Conservation (phyloP, 2,113 vertebrate species). For the Chascanopsetta lugubris region DNA sequence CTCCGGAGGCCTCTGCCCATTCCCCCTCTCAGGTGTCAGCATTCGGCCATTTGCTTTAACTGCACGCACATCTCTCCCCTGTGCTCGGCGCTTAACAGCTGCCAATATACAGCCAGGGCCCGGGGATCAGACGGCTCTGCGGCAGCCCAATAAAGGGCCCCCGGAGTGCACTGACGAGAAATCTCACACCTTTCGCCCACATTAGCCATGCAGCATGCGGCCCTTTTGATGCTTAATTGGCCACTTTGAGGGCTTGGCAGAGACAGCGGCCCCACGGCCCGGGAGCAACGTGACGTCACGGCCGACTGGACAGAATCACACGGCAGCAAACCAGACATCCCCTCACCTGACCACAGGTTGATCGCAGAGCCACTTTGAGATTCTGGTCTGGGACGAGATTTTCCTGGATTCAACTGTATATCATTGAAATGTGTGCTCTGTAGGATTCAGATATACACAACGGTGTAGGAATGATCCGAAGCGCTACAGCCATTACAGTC, state of each 20-base stretch:
- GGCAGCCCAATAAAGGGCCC: conserved; percentile 79
- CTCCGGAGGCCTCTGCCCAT: conserved; percentile 22
- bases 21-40: conserved; percentile 65
- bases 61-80: conserved; percentile 68
- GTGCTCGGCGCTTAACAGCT: conserved; percentile 80
- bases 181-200: conserved; percentile 84
- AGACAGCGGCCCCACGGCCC: conserved; percentile 39
- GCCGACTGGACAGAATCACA: conserved; percentile 13
- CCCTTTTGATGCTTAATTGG: conserved; percentile 85
- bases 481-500: too few relatives aligned
- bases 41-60: conserved; percentile 81
- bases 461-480: too few relatives aligned
- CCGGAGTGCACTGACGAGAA: conserved; percentile 80
- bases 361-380: too few relatives aligned
- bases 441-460: too few relatives aligned
- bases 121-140: conserved; percentile 80
- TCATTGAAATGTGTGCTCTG: too few relatives aligned
- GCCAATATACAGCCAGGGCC: conserved; percentile 83
- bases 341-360: conserved; percentile 18
- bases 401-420: too few relatives aligned
- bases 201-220: conserved; percentile 82
- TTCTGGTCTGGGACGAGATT: too few relatives aligned
- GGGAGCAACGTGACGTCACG: conserved; percentile 27
- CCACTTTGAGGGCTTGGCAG: conserved; percentile 73
- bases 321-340: conserved; percentile 9